These are phyloP conservation scores for Melanotaenia nigrans DNA, from an alignment of 2,797 vertebrate species.

Conservation along the genomic window DNA sequence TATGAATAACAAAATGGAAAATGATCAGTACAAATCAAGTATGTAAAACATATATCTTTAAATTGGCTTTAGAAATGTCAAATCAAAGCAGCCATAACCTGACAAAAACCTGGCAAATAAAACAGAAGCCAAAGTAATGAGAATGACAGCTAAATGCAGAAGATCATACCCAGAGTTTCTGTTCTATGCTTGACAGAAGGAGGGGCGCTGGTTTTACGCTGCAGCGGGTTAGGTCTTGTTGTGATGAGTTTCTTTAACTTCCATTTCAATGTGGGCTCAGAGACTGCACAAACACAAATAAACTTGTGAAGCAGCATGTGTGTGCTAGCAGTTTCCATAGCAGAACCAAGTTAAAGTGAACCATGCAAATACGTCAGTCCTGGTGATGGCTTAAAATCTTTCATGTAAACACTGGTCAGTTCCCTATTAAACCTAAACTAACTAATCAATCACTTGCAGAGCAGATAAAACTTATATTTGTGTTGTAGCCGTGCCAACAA, in stretches of 20 bases:
- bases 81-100: slow-evolving; percentile 10
- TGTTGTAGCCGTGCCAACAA: slow-evolving; percentile 52
- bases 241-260: slow-evolving; percentile 88
- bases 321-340: slow-evolving; percentile 21
- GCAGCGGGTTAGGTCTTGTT: slow-evolving; percentile 88
- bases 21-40: rapidly evolving
- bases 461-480: slow-evolving; percentile 59
- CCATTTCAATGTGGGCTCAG: slow-evolving; percentile 91
- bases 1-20: not conserved
- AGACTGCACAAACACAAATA: slow-evolving; percentile 76
- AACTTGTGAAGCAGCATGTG: slow-evolving; percentile 1
- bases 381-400: slow-evolving; percentile 28
- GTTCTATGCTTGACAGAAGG: slow-evolving; percentile 85
- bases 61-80: not conserved
- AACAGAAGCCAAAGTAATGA: slow-evolving; percentile 7
- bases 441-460: slow-evolving; percentile 60
- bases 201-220: slow-evolving; percentile 89
- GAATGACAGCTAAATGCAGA: slow-evolving; percentile 9
- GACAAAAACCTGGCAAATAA: slow-evolving; percentile 1
- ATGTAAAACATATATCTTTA: not conserved
- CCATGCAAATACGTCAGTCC: slow-evolving; percentile 24
- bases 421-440: slow-evolving; percentile 52
- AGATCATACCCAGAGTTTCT: slow-evolving; percentile 82
- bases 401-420: slow-evolving; percentile 50
- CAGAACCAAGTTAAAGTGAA: slow-evolving; percentile 21